Conservation (phyloP, 2,888 invertebrate genomes). For the Sacculina carcini region DNA sequence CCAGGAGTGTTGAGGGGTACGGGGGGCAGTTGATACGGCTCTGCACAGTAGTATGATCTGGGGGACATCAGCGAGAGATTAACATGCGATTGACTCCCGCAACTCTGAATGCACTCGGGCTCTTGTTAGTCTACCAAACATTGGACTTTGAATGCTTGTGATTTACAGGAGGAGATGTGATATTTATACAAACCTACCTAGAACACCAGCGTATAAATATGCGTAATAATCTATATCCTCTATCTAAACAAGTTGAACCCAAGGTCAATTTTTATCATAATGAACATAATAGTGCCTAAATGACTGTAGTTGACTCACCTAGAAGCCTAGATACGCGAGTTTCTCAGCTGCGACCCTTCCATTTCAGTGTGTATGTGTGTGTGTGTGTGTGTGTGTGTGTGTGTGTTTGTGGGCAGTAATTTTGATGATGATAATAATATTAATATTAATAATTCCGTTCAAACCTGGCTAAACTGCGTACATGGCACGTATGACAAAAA, state of each 20-base stretch:
- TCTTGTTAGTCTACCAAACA: background rate
- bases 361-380: background rate
- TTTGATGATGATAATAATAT: background rate
- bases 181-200: background rate
- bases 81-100: background rate
- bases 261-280: too few relatives aligned
- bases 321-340: background rate
- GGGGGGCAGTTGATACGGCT: too few relatives aligned
- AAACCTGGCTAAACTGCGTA: too few relatives aligned
- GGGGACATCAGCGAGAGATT: background rate
- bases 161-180: background rate
- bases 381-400: background rate
- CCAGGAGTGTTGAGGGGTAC: too few relatives aligned
- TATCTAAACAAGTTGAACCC: background rate
- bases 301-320: too few relatives aligned
- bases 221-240: background rate
- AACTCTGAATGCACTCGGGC: background rate
- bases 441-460: background rate
- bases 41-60: too few relatives aligned
- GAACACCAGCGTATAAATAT: background rate
- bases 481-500: too few relatives aligned
- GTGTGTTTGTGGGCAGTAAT: background rate
- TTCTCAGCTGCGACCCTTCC: background rate
- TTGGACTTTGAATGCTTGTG: background rate
- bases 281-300: too few relatives aligned